These are phyloP conservation scores for Gavialis gangeticus DNA, from an alignment of 2,113 vertebrate genomes.

Conservation along the genomic window DNA sequence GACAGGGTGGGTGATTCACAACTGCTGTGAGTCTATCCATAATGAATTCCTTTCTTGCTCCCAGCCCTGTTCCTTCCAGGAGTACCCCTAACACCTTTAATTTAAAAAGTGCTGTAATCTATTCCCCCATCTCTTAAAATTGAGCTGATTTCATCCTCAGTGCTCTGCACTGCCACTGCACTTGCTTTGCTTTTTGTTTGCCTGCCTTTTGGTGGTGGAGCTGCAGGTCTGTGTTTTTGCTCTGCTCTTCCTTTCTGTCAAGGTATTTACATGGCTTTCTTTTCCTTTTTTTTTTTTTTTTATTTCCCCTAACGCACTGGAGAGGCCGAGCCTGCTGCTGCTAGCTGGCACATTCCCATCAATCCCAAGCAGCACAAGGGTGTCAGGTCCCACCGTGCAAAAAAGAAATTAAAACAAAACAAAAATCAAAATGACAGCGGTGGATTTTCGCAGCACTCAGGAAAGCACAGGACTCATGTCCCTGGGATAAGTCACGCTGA, in stretches of 20 bases:
- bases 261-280: background rate
- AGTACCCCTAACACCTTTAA: slow-evolving; percentile 23
- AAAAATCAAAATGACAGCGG: slow-evolving; percentile 20
- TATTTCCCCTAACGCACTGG: background rate
- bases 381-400: background rate
- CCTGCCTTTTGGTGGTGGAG: background rate
- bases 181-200: background rate
- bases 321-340: background rate
- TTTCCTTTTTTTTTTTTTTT: background rate
- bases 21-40: background rate
- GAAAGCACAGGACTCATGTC: background rate
- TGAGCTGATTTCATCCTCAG: slow-evolving; percentile 16
- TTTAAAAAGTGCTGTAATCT: slow-evolving; percentile 31
- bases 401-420: slow-evolving; percentile 1
- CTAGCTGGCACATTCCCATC: background rate
- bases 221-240: background rate
- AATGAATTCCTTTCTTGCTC: background rate
- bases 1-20: background rate
- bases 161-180: background rate
- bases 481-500: background rate
- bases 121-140: background rate
- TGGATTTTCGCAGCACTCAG: background rate
- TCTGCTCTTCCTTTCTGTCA: background rate
- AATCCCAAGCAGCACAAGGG: background rate
- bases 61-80: slow-evolving; percentile 15